Base-by-base conservation (phyloP, 2,888 invertebrate genomes). In the Anthophora plumipes region DNA sequence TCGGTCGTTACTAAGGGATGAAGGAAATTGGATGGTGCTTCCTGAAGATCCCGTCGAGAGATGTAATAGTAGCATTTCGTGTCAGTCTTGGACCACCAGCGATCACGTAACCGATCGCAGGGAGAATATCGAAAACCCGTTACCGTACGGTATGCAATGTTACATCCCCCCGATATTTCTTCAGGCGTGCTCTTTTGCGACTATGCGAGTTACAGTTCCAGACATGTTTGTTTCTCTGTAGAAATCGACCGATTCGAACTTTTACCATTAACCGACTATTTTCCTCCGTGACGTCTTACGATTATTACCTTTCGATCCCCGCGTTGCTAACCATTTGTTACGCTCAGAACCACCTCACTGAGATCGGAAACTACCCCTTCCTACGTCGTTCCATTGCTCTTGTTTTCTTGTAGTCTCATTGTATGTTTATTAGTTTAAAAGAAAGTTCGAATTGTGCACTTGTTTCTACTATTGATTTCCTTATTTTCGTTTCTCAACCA, bases 81-180 rank as follows among this genome's bases (percentile, higher is more conserved):
- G 82, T 82, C 79, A 82, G 75, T 66, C 77, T 75, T 83, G 84
- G 82, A 88, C 80, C 86, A 81, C 59, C 61, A 63, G 48, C 77
- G 80, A 86, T 88, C 88, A 82, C 83, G 84, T 86, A 82, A 63
- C 74, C 57, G 80, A 68, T 80, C 82, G 78, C 72, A 75, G 54
- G 82, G 46, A 66, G 85, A 86, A 86, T 85, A 86, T 85, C 79
- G 82, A 85, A 82, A 85, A 78, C 55, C 79, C 82, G 82, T 85
- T 85, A 84, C 50, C 77, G 60, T 61, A 68, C 70, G n/a, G 61
- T 64, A 68, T 60, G 71, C 84, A 67, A 76, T 66, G 66, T 71
- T 69, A 64, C 72, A 20, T 41, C 22, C 20, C 54, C 25, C 9
- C 54, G 20, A 60, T 67, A 60, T 61, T 74, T 68, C 50, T 68